These are phyloP conservation scores for Caenorhabditis drosophilae DNA, from an alignment of 2,888 invertebrate genomes.

Conservation along the genomic window DNA sequence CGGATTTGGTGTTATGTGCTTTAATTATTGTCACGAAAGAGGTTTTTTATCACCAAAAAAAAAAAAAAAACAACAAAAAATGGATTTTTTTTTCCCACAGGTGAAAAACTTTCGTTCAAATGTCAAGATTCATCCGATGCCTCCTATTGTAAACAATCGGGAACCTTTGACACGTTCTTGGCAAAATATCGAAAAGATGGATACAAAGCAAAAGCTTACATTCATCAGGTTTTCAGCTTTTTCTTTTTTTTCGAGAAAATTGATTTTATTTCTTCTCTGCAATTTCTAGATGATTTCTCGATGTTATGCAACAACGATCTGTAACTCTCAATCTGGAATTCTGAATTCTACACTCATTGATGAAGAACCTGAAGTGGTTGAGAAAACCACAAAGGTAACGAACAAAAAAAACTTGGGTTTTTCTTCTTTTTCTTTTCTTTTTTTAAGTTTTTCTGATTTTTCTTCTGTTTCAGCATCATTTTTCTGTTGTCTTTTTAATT, in stretches of 20 bases:
- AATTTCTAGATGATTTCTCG: conserved; percentile 67
- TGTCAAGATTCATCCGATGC: conserved; percentile 65
- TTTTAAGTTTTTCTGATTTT: conserved; percentile 1
- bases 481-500: neutral
- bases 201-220: conserved; percentile 67
- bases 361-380: conserved; percentile 43
- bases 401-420: neutral
- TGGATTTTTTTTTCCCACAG: conserved; percentile 24
- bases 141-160: conserved; percentile 59
- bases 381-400: conserved; percentile 51
- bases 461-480: neutral
- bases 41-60: conserved; percentile 28
- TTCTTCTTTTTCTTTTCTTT: neutral
- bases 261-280: no score
- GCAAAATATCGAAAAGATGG: conserved; percentile 65
- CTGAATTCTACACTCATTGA: conserved; percentile 61
- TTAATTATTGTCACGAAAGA: conserved; percentile 66
- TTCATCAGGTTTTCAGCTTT: conserved; percentile 59
- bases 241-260: conserved; percentile 9
- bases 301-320: conserved; percentile 66
- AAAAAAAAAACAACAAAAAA: neutral
- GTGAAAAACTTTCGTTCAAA: conserved; percentile 62
- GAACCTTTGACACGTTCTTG: conserved; percentile 61
- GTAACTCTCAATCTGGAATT: conserved; percentile 60
- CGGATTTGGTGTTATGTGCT: conserved; percentile 68